Conservation (phyloP, 1,140 invertebrate species). For the Onthophagus taurus region DNA sequence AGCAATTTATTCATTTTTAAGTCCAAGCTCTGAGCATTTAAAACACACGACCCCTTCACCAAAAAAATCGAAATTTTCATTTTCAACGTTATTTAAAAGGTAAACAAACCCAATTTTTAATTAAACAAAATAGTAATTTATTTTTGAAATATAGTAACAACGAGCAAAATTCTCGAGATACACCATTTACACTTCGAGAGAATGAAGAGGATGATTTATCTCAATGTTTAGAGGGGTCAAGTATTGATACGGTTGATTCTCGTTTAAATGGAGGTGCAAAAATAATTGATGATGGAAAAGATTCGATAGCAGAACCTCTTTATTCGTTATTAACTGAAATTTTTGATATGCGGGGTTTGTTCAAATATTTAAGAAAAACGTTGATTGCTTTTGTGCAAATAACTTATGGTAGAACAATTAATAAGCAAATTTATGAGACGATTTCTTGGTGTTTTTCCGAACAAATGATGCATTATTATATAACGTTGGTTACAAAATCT, state of each 20-base stretch:
- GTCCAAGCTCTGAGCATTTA: conserved; percentile 78
- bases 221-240: conserved; percentile 53
- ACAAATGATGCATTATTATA: conserved; percentile 82
- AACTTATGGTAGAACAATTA: conserved; percentile 83
- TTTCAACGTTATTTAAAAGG: conserved; percentile 79
- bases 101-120: too few species aligned
- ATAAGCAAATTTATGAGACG: conserved; percentile 81
- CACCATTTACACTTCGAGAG: conserved; percentile 37
- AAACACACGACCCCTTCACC: conserved; percentile 64
- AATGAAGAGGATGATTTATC: conserved; percentile 67
- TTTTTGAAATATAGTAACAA: conserved; percentile 23
- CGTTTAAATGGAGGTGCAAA: conserved; percentile 33
- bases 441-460: conserved; percentile 81
- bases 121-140: not conserved
- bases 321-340: conserved; percentile 79
- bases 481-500: conserved; percentile 70
- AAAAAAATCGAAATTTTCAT: conserved; percentile 75
- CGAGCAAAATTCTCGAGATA: conserved; percentile 34
- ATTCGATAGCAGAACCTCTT: conserved; percentile 80
- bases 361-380: conserved; percentile 76
- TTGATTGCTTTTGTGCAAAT: conserved; percentile 88
- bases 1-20: conserved; percentile 79
- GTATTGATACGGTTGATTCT: conserved; percentile 38
- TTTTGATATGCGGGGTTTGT: conserved; percentile 80
- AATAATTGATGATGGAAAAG: conserved; percentile 53